Evolutionary conservation across 2,113 vertebrate genomes (phyloP).

Genomic region (Corapipo altera): DNA sequence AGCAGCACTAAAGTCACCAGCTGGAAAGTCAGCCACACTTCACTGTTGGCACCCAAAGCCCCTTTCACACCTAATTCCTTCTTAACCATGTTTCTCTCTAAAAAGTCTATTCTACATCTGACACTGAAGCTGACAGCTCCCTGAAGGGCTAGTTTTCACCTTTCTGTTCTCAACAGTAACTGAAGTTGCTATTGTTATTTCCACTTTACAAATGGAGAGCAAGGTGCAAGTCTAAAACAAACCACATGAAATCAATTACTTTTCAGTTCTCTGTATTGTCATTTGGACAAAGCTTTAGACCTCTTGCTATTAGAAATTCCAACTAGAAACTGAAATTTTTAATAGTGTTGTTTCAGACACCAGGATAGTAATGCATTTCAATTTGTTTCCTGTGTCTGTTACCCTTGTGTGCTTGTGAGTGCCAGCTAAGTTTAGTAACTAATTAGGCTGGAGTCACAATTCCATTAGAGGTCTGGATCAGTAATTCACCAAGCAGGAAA

Average conservation of each 20-base stretch:
- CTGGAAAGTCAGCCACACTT: not conserved
- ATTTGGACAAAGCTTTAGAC: not conserved
- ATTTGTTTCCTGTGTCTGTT: constrained; percentile 13
- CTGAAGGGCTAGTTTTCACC: not conserved
- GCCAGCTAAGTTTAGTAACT: constrained; percentile 58
- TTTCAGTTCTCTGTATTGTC: not conserved
- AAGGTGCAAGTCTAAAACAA: not conserved
- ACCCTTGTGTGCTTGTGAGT: not conserved
- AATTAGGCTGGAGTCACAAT: constrained; percentile 52
- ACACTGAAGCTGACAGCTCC: not conserved
- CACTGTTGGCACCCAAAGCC: not conserved
- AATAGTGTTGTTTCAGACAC: not conserved
- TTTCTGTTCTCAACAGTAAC: not conserved
- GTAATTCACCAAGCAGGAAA: constrained; percentile 39
- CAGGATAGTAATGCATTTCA: not conserved
- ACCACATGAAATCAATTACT: not conserved
- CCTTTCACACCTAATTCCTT: not conserved
- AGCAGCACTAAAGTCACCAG: not conserved
- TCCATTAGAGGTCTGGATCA: constrained; percentile 36
- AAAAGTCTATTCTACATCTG: not conserved
- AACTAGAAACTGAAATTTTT: not conserved
- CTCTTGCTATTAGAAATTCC: not conserved
- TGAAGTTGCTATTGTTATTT: not conserved
- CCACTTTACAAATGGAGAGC: not conserved
- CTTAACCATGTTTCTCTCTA: not conserved